Conservation (phyloP, 2,888 invertebrate species). For the Hirtodrosophila confusa region DNA sequence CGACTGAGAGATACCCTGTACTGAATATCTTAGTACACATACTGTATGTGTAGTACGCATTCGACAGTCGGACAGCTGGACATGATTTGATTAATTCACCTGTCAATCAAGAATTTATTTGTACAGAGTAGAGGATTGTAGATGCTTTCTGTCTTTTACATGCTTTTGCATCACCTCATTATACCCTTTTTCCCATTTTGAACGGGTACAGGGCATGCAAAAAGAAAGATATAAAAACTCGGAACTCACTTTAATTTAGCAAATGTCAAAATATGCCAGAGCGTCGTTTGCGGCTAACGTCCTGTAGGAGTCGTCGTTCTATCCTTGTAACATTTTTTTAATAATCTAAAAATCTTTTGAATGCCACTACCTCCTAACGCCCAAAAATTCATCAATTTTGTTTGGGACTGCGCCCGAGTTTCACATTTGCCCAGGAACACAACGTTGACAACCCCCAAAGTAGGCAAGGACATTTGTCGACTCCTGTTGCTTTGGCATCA, state of each 20-base stretch:
- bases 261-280: slow-evolving; percentile 64
- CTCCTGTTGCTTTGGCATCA: slow-evolving; percentile 31
- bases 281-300: not conserved
- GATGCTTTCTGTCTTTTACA: too few species aligned
- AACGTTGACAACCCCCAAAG: slow-evolving; percentile 54
- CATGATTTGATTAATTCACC: too few species aligned
- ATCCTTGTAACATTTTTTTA: slow-evolving; percentile 61
- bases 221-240: slow-evolving; percentile 25
- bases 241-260: slow-evolving; percentile 68
- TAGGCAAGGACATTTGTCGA: slow-evolving; percentile 27
- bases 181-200: too few species aligned
- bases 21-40: too few species aligned
- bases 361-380: slow-evolving; percentile 53
- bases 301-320: slow-evolving; percentile 20
- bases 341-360: slow-evolving; percentile 71
- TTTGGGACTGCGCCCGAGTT: slow-evolving; percentile 21
- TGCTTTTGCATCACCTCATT: too few species aligned
- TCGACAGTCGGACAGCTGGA: too few species aligned
- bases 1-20: too few species aligned
- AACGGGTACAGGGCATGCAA: not conserved
- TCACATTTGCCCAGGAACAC: slow-evolving; percentile 28
- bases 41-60: too few species aligned
- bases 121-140: too few species aligned
- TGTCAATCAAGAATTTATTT: too few species aligned
- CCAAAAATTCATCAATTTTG: slow-evolving; percentile 59